phyloP scores from a whole-genome alignment of 2,113 vertebrate species.

The Podarcis raffonei region DNA sequence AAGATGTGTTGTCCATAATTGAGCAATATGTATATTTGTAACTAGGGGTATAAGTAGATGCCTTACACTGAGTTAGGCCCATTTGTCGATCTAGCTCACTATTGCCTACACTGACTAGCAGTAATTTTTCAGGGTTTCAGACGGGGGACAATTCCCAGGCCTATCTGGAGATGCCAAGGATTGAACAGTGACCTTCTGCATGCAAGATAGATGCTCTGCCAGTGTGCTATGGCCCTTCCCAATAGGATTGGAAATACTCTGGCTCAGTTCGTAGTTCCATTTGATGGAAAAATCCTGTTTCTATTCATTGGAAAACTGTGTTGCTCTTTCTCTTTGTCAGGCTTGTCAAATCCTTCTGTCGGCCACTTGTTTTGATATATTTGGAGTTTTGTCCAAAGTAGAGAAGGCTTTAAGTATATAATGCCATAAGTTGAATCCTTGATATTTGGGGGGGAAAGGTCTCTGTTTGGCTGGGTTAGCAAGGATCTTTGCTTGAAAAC shows the following conservation, averaged over 20 bases:
- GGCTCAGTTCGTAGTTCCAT: too few species aligned
- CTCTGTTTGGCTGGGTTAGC: neutral
- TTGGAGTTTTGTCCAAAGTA: neutral
- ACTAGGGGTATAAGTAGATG: neutral
- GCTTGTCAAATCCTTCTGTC: neutral
- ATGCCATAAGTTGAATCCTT: neutral
- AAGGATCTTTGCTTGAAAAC: neutral
- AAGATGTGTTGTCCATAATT: rapidly evolving
- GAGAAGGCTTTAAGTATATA: neutral
- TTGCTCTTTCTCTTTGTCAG: neutral
- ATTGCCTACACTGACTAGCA: too few species aligned
- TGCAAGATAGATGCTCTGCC: too few species aligned
- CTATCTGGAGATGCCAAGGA: too few species aligned
- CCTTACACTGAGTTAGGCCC: too few species aligned
- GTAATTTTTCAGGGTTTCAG: too few species aligned
- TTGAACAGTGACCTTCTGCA: too few species aligned
- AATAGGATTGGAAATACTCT: neutral
- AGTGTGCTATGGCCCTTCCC: too few species aligned
- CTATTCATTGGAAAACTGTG: neutral
- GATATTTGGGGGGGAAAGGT: neutral
- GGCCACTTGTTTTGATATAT: neutral
- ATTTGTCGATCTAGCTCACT: too few species aligned
- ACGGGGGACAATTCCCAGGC: too few species aligned
- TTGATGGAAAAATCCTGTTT: neutral
- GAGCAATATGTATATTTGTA: neutral